Percentiles rank a stretch among this genome's conserved stretches.
These are phyloP conservation scores for Rhopilema esculentum DNA, from an alignment of 30 jellyfish, hydroid and myxozoan genomes.

Conservation along the genomic window DNA sequence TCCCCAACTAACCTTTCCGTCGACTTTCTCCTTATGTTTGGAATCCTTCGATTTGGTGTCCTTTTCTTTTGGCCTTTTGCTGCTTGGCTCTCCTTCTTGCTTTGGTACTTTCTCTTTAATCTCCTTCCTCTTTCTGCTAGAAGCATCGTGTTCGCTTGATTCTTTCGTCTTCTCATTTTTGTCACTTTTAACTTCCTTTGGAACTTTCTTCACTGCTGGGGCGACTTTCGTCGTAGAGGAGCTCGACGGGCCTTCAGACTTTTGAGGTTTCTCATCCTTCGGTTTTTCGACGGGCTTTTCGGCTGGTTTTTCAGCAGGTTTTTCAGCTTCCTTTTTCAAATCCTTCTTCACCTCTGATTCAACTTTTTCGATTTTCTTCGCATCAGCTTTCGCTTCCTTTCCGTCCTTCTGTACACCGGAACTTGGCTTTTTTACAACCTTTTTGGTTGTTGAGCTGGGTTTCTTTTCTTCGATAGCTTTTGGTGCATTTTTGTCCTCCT, in stretches of 20 bases:
- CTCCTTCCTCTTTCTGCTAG: constrained; percentile 61
- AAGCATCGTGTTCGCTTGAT: constrained; percentile 15
- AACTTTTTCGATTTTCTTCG: not conserved
- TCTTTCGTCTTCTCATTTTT: constrained; percentile 17
- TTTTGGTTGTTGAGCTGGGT: constrained; percentile 22
- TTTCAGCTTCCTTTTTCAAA: constrained; percentile 8
- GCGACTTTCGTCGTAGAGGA: constrained; percentile 4
- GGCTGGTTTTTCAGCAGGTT: constrained; percentile 1
- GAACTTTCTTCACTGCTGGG: constrained; percentile 39
- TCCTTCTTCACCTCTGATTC: constrained; percentile 47
- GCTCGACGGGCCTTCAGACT: not conserved
- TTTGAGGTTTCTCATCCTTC: constrained; percentile 7
- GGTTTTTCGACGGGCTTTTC: constrained; percentile 8
- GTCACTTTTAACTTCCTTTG: constrained; percentile 49
- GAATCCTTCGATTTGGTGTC: constrained; percentile 37
- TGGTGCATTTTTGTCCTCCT: constrained; percentile 29
- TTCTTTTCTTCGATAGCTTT: constrained; percentile 40
- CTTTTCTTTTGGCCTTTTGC: constrained; percentile 29
- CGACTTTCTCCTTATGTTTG: constrained; percentile 46
- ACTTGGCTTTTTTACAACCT: constrained; percentile 27
- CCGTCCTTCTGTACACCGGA: constrained; percentile 6
- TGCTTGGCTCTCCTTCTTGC: constrained; percentile 62
- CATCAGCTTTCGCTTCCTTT: constrained; percentile 42
- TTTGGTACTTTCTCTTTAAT: constrained; percentile 37
- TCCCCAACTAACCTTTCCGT: not conserved